These are phyloP conservation scores for Crenuchus spilurus DNA, from an alignment of 2,797 vertebrate genomes.

Conservation along the genomic window DNA sequence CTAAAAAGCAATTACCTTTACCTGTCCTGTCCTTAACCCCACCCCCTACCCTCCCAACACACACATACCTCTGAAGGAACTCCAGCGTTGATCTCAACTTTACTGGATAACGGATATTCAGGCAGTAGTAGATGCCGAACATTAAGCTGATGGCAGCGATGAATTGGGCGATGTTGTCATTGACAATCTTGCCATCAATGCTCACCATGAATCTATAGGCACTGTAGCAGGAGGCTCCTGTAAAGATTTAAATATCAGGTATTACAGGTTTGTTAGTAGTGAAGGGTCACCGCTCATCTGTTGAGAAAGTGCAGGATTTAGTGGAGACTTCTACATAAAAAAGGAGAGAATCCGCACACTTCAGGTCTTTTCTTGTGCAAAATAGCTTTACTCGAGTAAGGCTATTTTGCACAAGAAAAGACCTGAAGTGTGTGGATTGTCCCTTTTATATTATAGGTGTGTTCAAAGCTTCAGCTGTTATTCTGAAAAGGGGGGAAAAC, in stretches of 20 bases:
- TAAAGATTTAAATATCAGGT: slow-evolving; percentile 11
- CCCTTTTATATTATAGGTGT: neutral
- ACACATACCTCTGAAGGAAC: no score
- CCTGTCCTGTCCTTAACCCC: no score
- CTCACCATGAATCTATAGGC: neutral
- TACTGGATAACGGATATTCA: neutral
- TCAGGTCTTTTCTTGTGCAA: no score
- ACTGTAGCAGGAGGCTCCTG: slow-evolving; percentile 10
- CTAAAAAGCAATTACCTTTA: no score
- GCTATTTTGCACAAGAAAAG: no score
- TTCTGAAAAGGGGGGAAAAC: no score
- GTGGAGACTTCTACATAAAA: no score
- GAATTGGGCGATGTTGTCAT: neutral
- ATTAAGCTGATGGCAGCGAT: neutral
- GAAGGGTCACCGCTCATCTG: neutral
- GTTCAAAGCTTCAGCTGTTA: neutral
- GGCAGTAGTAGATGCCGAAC: neutral
- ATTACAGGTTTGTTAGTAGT: neutral
- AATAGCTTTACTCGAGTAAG: no score
- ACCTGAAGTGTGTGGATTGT: no score
- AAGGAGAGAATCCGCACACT: no score
- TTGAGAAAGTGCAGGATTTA: no score
- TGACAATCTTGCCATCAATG: neutral
- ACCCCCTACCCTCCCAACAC: no score
- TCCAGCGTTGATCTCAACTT: neutral